A percentile compares a stretch with the other conserved stretches of the same genome.
phyloP scores from a whole-genome alignment of 92 coral and sea anemone species.

The Umimayanthus kanabou region DNA sequence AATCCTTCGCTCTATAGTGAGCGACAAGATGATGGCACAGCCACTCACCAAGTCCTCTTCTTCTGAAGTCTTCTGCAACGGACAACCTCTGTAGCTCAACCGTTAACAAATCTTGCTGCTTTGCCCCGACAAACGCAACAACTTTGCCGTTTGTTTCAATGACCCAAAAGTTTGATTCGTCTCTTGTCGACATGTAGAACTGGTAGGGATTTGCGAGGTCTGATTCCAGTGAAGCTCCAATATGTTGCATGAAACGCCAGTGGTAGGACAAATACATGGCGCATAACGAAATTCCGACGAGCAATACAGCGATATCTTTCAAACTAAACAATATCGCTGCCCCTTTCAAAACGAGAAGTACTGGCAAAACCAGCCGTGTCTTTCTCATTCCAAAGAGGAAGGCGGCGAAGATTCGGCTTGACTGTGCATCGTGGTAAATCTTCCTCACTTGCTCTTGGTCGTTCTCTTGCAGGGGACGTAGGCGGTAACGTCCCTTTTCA shows the following conservation, averaged over 20 bases:
- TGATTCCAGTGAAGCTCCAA: slow-evolving; percentile 56
- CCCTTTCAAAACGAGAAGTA: slow-evolving; percentile 39
- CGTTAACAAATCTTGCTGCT: slow-evolving; percentile 56
- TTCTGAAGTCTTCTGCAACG: slow-evolving; percentile 62
- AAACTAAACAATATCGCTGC: slow-evolving; percentile 31
- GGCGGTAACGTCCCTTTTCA: neutral
- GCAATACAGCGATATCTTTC: slow-evolving; percentile 14
- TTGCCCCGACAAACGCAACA: slow-evolving; percentile 72
- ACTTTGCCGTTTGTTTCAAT: slow-evolving; percentile 55
- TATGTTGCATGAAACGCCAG: slow-evolving; percentile 65
- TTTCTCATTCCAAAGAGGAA: slow-evolving; percentile 57
- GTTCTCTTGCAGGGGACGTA: slow-evolving; percentile 36
- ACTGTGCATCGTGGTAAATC: slow-evolving; percentile 60
- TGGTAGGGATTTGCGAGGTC: slow-evolving; percentile 65
- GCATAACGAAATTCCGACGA: slow-evolving; percentile 10
- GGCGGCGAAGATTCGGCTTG: slow-evolving; percentile 60
- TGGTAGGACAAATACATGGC: slow-evolving; percentile 60
- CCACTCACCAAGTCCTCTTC: slow-evolving; percentile 72
- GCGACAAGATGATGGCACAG: slow-evolving; percentile 66
- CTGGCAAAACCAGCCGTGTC: slow-evolving; percentile 49
- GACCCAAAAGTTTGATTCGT: slow-evolving; percentile 80
- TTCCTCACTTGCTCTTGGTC: slow-evolving; percentile 45
- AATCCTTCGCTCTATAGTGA: slow-evolving; percentile 58
- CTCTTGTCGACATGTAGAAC: slow-evolving; percentile 56
- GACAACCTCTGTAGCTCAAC: slow-evolving; percentile 79